Percentiles rank a stretch among this genome's conserved stretches.
Evolutionary conservation across 2,888 invertebrate genomes (phyloP).

Genomic region (Oscheius sp.): DNA sequence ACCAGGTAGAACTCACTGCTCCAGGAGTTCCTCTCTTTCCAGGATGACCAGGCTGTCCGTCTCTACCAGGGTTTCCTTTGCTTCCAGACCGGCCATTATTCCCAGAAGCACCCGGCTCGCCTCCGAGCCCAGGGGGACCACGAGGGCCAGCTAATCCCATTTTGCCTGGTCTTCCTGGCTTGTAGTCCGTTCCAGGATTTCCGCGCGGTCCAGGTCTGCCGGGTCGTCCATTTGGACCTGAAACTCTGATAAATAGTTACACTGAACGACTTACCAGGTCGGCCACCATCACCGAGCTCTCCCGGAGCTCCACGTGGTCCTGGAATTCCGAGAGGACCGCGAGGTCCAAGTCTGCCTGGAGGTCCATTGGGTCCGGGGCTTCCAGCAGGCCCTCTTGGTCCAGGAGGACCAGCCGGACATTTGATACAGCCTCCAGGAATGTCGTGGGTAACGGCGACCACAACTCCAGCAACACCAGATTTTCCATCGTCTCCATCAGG

Average conservation of each 20-base stretch:
- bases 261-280: neutral
- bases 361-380: no score
- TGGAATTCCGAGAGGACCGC: no score
- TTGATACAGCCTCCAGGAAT: neutral
- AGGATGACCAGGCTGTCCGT: neutral
- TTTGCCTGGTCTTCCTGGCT: neutral
- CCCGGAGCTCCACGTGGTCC: conserved; percentile 5
- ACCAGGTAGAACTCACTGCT: neutral
- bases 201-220: neutral
- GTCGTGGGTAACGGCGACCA: no score
- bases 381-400: no score
- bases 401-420: neutral
- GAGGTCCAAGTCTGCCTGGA: no score
- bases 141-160: no score
- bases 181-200: neutral
- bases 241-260: neutral
- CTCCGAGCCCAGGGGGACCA: neutral
- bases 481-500: no score
- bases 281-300: neutral
- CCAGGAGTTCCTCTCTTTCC: neutral
- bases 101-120: neutral
- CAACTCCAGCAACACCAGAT: no score
- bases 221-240: neutral
- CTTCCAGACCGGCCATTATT: neutral
- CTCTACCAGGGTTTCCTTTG: neutral